These are phyloP conservation scores for Columba livia DNA, from an alignment of 2,113 vertebrate species.

Conservation along the genomic window DNA sequence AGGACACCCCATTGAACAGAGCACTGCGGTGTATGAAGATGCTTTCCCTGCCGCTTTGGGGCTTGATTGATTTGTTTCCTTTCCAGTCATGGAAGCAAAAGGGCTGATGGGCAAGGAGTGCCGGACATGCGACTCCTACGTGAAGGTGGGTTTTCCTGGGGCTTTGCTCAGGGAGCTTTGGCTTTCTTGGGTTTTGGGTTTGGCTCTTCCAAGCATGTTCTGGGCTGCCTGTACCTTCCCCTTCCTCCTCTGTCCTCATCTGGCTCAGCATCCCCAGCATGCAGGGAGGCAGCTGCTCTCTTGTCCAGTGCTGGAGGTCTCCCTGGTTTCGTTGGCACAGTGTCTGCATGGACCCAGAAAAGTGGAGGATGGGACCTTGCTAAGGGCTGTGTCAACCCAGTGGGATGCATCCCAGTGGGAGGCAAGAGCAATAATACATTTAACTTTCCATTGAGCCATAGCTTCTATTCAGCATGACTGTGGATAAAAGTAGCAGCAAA, in stretches of 20 bases:
- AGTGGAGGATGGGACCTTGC: neutral
- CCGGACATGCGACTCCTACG: conserved; percentile 76
- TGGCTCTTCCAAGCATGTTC: neutral
- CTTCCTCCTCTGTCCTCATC: neutral
- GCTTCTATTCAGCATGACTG: too few relatives aligned
- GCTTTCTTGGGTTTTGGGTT: neutral
- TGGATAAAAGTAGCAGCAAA: too few relatives aligned
- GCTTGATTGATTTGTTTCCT: neutral
- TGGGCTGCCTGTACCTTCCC: neutral
- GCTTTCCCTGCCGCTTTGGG: neutral
- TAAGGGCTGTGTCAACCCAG: neutral
- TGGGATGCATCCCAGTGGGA: too few relatives aligned
- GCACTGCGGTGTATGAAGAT: rapidly evolving
- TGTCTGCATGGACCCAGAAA: neutral
- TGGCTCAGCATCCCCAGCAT: neutral
- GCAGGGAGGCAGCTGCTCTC: neutral
- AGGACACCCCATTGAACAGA: neutral
- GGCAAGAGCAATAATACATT: too few relatives aligned
- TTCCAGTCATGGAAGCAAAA: conserved; percentile 85
- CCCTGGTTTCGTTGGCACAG: neutral
- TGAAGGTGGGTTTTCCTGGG: conserved; percentile 77
- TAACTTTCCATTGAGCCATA: too few relatives aligned
- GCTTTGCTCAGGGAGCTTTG: neutral
- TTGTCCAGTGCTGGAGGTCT: rapidly evolving
- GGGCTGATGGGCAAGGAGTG: conserved; percentile 67